Conservation (phyloP, 1,140 invertebrate genomes). For the Drosophila obscura region DNA sequence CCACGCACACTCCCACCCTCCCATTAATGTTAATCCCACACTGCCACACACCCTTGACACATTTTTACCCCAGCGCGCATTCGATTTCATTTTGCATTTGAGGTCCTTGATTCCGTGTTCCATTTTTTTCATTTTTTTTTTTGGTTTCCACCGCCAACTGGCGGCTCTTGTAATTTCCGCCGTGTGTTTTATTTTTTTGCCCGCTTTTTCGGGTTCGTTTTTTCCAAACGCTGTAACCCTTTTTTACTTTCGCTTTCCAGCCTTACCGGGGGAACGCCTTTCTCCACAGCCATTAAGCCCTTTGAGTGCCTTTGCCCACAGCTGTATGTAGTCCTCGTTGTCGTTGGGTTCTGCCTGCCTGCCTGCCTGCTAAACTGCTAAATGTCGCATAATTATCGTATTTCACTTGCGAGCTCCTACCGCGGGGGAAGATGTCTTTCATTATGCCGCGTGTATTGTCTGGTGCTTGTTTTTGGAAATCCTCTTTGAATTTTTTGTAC, state of each 20-base stretch:
- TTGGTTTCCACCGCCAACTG: conserved; percentile 64
- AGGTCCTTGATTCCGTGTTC: conserved; percentile 43
- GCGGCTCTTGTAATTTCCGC: conserved; percentile 78
- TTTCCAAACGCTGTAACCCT: conserved; percentile 35
- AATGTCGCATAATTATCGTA: conserved; percentile 82
- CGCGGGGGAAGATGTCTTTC: conserved; percentile 44
- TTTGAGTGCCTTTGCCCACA: conserved; percentile 31
- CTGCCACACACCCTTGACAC: conserved; percentile 43
- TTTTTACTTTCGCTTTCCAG: conserved; percentile 70
- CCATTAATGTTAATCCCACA: conserved; percentile 60
- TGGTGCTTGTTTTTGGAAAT: conserved; percentile 33
- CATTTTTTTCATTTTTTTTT: conserved; percentile 25
- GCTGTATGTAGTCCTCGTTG: background rate
- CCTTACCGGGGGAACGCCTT: conserved; percentile 30
- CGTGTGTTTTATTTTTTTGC: conserved; percentile 42
- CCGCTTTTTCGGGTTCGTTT: conserved; percentile 17
- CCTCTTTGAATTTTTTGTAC: conserved; percentile 27
- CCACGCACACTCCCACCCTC: conserved; percentile 26
- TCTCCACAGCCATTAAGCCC: conserved; percentile 54
- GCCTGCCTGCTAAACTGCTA: conserved; percentile 72
- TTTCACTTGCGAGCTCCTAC: conserved; percentile 57
- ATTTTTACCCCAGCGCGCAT: conserved; percentile 54
- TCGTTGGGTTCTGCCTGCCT: conserved; percentile 25
- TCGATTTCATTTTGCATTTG: conserved; percentile 80
- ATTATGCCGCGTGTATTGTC: conserved; percentile 65